phyloP scores from a whole-genome alignment of 2,113 vertebrate genomes.

The Dolichotis patagonum region DNA sequence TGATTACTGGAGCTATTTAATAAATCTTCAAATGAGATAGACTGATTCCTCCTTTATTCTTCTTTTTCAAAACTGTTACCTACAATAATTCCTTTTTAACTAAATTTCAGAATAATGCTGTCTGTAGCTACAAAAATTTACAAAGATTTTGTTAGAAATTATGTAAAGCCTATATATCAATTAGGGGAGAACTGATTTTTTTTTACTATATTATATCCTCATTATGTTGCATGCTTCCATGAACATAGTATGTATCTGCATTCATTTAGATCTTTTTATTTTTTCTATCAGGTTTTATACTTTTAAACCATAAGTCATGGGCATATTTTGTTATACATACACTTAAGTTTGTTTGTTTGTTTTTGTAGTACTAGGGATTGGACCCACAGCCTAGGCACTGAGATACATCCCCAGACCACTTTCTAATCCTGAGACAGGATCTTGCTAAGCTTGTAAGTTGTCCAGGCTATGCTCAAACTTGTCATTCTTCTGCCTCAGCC shows the following conservation, averaged over 20 bases:
- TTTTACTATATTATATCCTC: not conserved
- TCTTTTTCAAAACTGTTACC: not conserved
- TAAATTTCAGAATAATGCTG: slow-evolving; percentile 8
- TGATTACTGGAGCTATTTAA: not conserved
- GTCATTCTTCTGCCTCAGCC: too few relatives aligned
- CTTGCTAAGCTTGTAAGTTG: not conserved
- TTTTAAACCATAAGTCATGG: not conserved
- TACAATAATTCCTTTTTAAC: not conserved
- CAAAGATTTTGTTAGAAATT: not conserved
- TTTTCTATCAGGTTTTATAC: not conserved
- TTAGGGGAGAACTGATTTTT: not conserved
- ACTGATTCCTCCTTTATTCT: not conserved
- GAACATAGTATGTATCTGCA: not conserved
- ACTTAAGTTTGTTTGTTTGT: not conserved
- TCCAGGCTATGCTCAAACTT: not conserved
- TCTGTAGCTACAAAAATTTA: not conserved
- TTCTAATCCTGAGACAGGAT: not conserved
- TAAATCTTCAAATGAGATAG: not conserved
- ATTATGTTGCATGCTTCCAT: not conserved
- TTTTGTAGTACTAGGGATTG: not conserved
- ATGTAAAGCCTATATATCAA: not conserved
- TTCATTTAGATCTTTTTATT: not conserved
- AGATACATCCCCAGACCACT: not conserved
- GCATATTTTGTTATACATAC: not conserved
- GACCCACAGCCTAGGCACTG: not conserved